A percentile compares a stretch with the other conserved stretches of the same genome.
Conservation (phyloP, 2,113 vertebrate genomes). For the Stegostoma tigrinum region DNA sequence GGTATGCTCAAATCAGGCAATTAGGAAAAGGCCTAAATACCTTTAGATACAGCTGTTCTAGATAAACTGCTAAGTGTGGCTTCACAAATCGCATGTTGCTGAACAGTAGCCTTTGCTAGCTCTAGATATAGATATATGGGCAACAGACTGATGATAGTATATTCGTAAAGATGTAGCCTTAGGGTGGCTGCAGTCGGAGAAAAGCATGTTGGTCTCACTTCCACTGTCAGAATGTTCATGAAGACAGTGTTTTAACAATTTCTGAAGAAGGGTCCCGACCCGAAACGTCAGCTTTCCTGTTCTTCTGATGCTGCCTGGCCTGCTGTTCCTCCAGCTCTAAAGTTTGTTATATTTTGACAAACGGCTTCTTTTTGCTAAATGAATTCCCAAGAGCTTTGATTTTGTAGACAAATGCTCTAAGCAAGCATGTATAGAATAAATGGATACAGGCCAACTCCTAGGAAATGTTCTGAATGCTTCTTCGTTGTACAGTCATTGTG, state of each 20-base stretch:
- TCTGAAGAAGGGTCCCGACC: too few species aligned
- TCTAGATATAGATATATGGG: background rate
- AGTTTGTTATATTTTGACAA: background rate
- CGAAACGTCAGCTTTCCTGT: too few species aligned
- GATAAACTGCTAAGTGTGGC: background rate
- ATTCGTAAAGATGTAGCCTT: background rate
- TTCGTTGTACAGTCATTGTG: background rate
- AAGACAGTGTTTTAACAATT: background rate
- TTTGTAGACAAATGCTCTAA: background rate
- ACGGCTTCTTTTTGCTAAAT: background rate
- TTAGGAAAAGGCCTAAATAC: background rate
- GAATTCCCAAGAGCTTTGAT: background rate
- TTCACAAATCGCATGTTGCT: background rate
- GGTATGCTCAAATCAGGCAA: background rate
- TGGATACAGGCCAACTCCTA: constrained; percentile 6
- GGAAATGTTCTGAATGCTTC: background rate
- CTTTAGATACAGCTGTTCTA: background rate
- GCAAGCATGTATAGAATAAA: background rate
- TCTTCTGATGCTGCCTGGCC: too few species aligned
- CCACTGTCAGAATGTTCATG: background rate
- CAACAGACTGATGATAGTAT: background rate
- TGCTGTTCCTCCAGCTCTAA: too few species aligned
- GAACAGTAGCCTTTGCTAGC: background rate
- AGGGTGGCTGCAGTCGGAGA: background rate
- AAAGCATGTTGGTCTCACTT: background rate